Base-by-base conservation (phyloP, 2,113 vertebrate species). In the Euleptes europaea region DNA sequence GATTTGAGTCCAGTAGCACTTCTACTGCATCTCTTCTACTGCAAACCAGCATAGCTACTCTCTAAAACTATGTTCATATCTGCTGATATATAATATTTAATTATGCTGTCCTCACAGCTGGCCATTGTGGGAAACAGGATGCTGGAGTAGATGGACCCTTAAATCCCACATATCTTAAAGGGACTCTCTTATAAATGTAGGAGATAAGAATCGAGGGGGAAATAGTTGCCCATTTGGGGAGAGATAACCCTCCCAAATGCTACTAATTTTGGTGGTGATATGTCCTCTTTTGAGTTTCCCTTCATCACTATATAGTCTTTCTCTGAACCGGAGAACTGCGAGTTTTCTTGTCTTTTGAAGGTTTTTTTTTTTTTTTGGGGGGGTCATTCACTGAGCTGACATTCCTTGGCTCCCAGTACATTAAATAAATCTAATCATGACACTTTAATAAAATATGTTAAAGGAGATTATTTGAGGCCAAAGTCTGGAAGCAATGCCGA, bases 391-490 rank as follows among this genome's bases (percentile, higher is more conserved):
- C 71, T 67, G 69, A 92, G 38, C 47, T 91, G 92, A 92, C 83
- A 80, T 73, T 57, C 31, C 82, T 80, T 88, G 88, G 74, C 88
- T 92, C 85, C 19, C 38, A 85, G 47, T 60, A 38, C n/a, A 82
- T 89, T 82, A 93, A 93, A 94, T 94, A 94, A 93, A 94, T 92
- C 86, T 93, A 89, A 93, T 89, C 83, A 89, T 92, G 92, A 93
- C 86, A 93, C 76, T 90, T 93, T 81, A 84, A 80, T 90, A 91
- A 91, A 93, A 89, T 91, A 90, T 65, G 88, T 87, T 73, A 86
- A 91, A 70, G 26, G 26, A 10, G 0, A 80, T 89, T 91, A 92
- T 93, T 86, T 94, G 94, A 92, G 90, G 87, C 89, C 82, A 57
- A 81, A 77, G 72, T 90, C 26, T 87, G 90, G 81, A 91, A 92